phyloP scores from a whole-genome alignment of 2,113 vertebrate species.

The Alces alces region DNA sequence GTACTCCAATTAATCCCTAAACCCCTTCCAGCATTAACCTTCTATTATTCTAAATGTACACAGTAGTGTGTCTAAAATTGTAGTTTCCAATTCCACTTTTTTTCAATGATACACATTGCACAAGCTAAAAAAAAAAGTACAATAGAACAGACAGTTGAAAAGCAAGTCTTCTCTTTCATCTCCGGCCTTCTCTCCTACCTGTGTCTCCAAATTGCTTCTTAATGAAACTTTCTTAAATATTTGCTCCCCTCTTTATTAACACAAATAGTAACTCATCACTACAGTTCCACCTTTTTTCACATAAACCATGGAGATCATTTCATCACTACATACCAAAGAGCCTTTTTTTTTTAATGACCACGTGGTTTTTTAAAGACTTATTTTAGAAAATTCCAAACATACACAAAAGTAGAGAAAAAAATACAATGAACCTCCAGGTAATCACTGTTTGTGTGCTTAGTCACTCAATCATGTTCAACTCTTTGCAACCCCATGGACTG shows the following conservation, averaged over 20 bases:
- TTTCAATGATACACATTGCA: background rate
- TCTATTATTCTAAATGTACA: background rate
- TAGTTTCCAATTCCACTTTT: background rate
- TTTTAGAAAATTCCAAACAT: constrained; percentile 11
- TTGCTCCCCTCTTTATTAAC: background rate
- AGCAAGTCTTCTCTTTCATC: background rate
- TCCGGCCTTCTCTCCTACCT: background rate
- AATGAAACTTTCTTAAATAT: background rate
- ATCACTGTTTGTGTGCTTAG: background rate
- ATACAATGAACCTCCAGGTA: background rate
- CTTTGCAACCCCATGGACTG: background rate
- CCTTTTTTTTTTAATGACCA: background rate
- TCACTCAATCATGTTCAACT: background rate
- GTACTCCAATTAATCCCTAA: background rate
- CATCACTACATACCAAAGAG: background rate
- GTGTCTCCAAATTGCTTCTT: background rate
- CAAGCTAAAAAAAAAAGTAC: background rate
- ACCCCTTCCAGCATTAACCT: background rate
- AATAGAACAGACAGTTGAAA: background rate
- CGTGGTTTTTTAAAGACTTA: background rate
- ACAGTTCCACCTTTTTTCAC: background rate
- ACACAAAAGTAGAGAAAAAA: background rate
- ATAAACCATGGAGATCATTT: background rate
- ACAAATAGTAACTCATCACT: background rate
- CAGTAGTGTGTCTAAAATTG: background rate